phyloP scores from a whole-genome alignment of 2,797 vertebrate species.

The Chelonia mydas region DNA sequence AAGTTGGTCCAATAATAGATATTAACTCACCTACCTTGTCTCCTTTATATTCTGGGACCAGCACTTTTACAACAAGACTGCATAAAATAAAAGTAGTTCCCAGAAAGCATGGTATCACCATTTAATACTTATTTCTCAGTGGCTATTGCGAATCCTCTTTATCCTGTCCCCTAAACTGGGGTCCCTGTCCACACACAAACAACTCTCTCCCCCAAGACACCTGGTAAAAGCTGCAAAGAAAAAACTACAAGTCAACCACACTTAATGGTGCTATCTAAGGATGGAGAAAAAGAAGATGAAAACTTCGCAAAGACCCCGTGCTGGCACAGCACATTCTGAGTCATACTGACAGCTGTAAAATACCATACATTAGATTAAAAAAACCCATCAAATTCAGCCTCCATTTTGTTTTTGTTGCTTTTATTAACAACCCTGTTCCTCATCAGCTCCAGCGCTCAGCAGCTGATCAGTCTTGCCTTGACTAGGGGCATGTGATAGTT shows the following conservation, averaged over 20 bases:
- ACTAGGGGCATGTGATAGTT: conserved; percentile 43
- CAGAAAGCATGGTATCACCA: background rate
- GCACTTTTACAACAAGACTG: background rate
- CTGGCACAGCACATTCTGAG: conserved; percentile 11
- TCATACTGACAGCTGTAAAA: conserved; percentile 64
- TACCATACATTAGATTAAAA: conserved; percentile 53
- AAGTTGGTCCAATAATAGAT: background rate
- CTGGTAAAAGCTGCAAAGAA: background rate
- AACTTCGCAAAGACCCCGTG: conserved; percentile 28
- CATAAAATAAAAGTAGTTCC: background rate
- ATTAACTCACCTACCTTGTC: background rate
- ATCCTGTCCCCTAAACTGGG: background rate
- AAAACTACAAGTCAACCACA: conserved; percentile 30
- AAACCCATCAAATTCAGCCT: conserved; percentile 44
- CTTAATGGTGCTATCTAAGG: conserved; percentile 23
- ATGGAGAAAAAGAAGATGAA: conserved; percentile 43
- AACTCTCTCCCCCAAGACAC: background rate
- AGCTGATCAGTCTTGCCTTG: conserved; percentile 62
- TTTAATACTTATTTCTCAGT: background rate
- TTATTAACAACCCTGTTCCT: conserved; percentile 64
- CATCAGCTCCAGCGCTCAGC: conserved; percentile 41
- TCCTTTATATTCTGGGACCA: background rate
- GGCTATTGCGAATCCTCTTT: background rate
- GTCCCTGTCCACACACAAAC: background rate
- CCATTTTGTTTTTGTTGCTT: conserved; percentile 36